Evolutionary conservation across 1,140 invertebrate genomes (phyloP), one percentile per base, ranked within the genome.

Genomic region (Intoshia linei): DNA sequence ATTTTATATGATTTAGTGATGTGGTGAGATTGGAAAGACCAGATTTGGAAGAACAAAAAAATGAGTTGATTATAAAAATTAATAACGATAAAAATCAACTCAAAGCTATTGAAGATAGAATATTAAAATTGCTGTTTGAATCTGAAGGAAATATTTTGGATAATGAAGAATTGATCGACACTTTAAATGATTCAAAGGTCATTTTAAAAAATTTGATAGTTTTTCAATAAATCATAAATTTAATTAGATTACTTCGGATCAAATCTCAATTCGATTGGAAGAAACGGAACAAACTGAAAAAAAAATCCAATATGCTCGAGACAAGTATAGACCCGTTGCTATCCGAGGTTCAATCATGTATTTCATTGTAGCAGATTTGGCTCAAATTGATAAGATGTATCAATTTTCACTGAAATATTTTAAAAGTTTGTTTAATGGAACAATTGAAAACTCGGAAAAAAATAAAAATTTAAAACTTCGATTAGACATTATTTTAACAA

Each of bases 341-440:
- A 50, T 48, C 7, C 45, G 57, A 17, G 57, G 55, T 13, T 58
- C 57, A 6, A 48, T 58, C 19, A 52, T 60, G 51, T 60, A 59
- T 43, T 60, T 60, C 48, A 56, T 60, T 1, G 53, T 60, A 20
- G 55, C 57, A 13, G 49, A 57, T 41, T 53, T 60, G 51, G 55
- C 51, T 5, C 47, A 51, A 25, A 53, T 60, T 4, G 57, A 60
- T 36, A 52, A 52, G 5, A 59, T 60, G 57, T 60, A 60, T 40
- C 67, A 46, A 70, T 62, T 57, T 46, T 77, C 74, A 2, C 57
- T 79, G 3, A 76, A 77, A 48, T 79, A 77, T 51, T 79, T 78
- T 46, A 74, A 65, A 41, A 54, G 74, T 67, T 59, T 76, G 13
- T 74, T 76, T 46, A 73, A 70, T 46, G 57, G 30, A 2, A 59